Base-by-base conservation (phyloP, 1,140 invertebrate genomes). In the Orussus abietinus region DNA sequence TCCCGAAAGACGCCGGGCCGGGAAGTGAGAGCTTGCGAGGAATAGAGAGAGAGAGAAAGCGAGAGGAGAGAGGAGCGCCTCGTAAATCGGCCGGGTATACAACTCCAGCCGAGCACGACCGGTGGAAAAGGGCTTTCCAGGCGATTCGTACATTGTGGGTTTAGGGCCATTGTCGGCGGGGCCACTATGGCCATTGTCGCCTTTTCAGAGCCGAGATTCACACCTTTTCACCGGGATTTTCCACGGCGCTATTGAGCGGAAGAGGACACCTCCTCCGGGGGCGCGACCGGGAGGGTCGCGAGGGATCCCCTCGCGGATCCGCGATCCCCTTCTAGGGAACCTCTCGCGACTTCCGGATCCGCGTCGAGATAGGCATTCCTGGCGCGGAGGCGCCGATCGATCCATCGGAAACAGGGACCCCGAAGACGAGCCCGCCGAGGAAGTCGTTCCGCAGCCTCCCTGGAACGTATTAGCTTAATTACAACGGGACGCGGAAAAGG, bases 151-250 rank as follows among this genome's bases (percentile, higher is more conserved):
- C 57, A 68, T 62, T 68, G 65, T 68, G 64, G 62, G 49, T 65
- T 64, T 55, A 58, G 47, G 56, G 57, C 53, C 59, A 66, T 58
- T 59, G 62, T 66, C 49, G 41, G 53, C n/a, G 45, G 36, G 48
- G 39, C 44, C 47, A 57, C 53, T 52, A 53, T 51, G 48, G 45
- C 53, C 50, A 72, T 70, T 68, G 67, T 70, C 57, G 50, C 43
- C 57, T 61, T 62, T 61, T 62, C 57, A 64, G 53, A 30, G 47
- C 36, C 41, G 59, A 64, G 65, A 67, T 69, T 67, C 63, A 59
- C 63, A 65, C 64, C 65, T 67, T 65, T 66, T 59, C 62, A 64
- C 46, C 48, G 58, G 49, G 58, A 71, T 67, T 69, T 69, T 60
- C 59, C 57, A 55, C 49, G 48, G 51, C 4, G 19, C 48, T 53